Base-by-base conservation (phyloP, 2,888 invertebrate genomes). In the Branchellion lobata region DNA sequence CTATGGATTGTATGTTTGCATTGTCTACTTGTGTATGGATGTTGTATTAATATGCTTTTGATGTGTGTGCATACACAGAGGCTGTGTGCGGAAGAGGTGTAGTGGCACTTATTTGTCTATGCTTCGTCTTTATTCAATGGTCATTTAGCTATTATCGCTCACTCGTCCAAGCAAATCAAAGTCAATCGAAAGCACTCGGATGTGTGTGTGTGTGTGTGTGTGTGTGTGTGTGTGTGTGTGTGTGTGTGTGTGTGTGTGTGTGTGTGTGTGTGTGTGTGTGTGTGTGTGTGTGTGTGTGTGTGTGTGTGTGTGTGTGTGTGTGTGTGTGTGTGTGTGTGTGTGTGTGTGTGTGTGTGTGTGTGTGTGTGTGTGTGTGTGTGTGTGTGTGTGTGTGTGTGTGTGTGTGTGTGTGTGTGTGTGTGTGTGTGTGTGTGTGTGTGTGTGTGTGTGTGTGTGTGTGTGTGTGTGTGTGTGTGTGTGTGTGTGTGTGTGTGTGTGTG, bases 361-460 rank as follows among this genome's bases (percentile, higher is more conserved):
- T 47, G 73, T 73, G 36, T 40, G 36, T 73, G 73, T 73, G 47
- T 40, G 40, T 47, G 36, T 34, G 73, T 73, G 73, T 73, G 72
- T 72, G 33, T 72, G 72, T 72, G 72, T 72, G 72, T 72, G 72
- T 72, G 33, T 72, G 72, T 72, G 72, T 72, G 72, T 72, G 72
- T 72, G 72, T 34, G 72, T 33, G 72, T 72, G 72, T 33, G 72
- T 33, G 72, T 33, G 34, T 65, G 65, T 29, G 65, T n/a, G 29
- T 65, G 65, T 29, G n/a, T n/a, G 24, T 29, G 65, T 29, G n/a
- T n/a, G 29, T 29, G 29, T 65, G 65, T 29, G 24, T 29, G 21
- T 27, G 29, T 65, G 29, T 65, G 24, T 24, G 65, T 65, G 65
- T 65, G 24, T 24, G 29, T 24, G n/a, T 24, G 29, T 27, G 29